Evolutionary conservation across 2,113 vertebrate genomes (phyloP).

Genomic region (Brienomyrus longianalis): DNA sequence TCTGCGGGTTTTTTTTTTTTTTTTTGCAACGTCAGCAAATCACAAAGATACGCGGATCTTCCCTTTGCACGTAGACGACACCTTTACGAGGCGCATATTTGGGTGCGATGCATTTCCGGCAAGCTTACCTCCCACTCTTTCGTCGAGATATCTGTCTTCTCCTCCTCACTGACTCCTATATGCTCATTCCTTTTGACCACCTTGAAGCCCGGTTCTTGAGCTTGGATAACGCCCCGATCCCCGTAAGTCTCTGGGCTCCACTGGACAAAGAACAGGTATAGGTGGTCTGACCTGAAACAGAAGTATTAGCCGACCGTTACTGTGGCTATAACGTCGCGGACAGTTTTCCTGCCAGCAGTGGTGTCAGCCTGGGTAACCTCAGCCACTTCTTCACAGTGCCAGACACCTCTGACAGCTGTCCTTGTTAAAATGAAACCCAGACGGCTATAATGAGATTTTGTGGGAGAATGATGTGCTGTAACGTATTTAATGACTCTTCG

Average conservation of each 20-base stretch:
- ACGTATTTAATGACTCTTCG: background rate
- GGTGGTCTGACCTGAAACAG: constrained; percentile 66
- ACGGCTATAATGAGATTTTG: background rate
- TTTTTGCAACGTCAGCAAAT: background rate
- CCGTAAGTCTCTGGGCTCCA: constrained; percentile 74
- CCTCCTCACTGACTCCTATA: constrained; percentile 54
- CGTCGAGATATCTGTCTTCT: constrained; percentile 52
- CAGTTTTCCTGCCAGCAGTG: background rate
- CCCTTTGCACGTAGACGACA: background rate
- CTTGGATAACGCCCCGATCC: constrained; percentile 63
- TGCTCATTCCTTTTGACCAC: constrained; percentile 70
- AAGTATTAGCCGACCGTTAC: background rate
- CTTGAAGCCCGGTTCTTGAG: constrained; percentile 70
- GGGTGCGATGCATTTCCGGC: background rate
- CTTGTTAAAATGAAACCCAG: background rate
- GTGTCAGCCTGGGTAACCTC: background rate
- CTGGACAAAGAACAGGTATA: constrained; percentile 78
- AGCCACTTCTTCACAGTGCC: background rate
- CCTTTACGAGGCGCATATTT: background rate
- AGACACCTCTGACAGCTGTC: background rate
- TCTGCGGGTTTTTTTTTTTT: background rate
- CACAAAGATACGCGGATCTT: background rate
- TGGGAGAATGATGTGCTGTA: background rate
- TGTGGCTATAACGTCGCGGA: background rate
- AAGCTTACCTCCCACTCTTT: constrained; percentile 74